These are phyloP conservation scores for Erebia palarica DNA, from an alignment of 2,888 invertebrate genomes.

Conservation along the genomic window DNA sequence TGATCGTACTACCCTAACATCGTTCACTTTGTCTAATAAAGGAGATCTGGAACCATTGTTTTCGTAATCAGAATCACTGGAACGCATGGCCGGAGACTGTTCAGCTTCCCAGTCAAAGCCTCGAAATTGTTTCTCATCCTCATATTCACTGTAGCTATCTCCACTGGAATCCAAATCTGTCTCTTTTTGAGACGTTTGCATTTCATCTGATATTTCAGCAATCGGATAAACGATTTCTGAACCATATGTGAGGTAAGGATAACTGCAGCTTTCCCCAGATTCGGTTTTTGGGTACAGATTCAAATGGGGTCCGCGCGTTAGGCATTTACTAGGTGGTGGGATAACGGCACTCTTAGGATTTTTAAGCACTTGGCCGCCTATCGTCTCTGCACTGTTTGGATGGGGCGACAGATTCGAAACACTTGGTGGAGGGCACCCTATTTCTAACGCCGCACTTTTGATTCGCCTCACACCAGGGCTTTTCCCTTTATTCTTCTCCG, in stretches of 20 bases:
- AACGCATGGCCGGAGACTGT: constrained; percentile 69
- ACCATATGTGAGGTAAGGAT: constrained; percentile 86
- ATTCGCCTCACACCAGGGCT: constrained; percentile 85
- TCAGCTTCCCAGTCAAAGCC: constrained; percentile 79
- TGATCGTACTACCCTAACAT: constrained; percentile 68
- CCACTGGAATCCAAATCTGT: constrained; percentile 83
- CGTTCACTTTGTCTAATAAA: constrained; percentile 80
- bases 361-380: constrained; percentile 85
- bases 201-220: constrained; percentile 92
- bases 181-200: constrained; percentile 85
- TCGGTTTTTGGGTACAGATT: constrained; percentile 85
- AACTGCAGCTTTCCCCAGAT: constrained; percentile 88
- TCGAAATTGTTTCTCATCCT: constrained; percentile 81
- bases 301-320: constrained; percentile 87
- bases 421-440: constrained; percentile 86
- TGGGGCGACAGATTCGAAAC: constrained; percentile 89
- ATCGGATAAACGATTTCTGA: constrained; percentile 92
- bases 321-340: constrained; percentile 87
- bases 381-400: constrained; percentile 91
- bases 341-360: constrained; percentile 85
- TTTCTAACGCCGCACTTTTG: constrained; percentile 87
- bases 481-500: constrained; percentile 78
- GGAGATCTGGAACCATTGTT: constrained; percentile 88
- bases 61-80: constrained; percentile 86
- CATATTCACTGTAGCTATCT: constrained; percentile 84